Base-by-base conservation (phyloP, 1,140 invertebrate species). In the Drosophila pachea region DNA sequence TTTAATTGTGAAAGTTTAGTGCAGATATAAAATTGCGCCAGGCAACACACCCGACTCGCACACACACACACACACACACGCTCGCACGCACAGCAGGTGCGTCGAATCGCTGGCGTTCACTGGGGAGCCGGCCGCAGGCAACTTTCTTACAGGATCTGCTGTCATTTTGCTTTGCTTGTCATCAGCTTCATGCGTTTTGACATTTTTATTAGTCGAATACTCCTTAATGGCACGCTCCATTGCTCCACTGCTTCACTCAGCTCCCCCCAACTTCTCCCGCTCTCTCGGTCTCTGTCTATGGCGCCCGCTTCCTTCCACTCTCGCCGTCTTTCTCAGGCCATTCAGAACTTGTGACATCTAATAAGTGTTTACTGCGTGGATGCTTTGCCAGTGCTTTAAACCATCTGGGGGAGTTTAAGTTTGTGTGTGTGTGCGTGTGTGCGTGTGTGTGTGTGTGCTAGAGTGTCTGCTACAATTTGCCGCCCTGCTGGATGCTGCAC, bases 131-230 rank as follows among this genome's bases (percentile, higher is more conserved):
- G 16, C 38, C 38, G 32, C 4, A 38, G 52, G 31, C 52, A 38
- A 16, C 42, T 55, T 68, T 42, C 64, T 64, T 61, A 53, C 50
- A 61, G 65, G 58, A 79, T 68, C 31, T 48, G 73, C 81, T 84
- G 81, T 86, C 81, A 84, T 76, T 81, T 55, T 74, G 56, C 70
- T 52, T 81, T 86, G 71, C 81, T 86, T 84, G 81, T 84, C 81
- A 81, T 86, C 81, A 84, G 73, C 81, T 84, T 84, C 81, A 84
- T 84, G 76, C 77, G 81, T 84, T 84, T 84, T 84, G 81, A 84
- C 81, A 79, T 84, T 84, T 84, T 84, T 84, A 84, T 84, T 84
- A 84, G 81, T 84, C 76, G 81, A 84, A 84, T 84, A 84, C 81
- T 84, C 81, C 76, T 77, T 55, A 77, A 70, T 67, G 86, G 81